Evolutionary conservation across 1,140 invertebrate genomes (phyloP).

Genomic region (Trichonephila clavata): DNA sequence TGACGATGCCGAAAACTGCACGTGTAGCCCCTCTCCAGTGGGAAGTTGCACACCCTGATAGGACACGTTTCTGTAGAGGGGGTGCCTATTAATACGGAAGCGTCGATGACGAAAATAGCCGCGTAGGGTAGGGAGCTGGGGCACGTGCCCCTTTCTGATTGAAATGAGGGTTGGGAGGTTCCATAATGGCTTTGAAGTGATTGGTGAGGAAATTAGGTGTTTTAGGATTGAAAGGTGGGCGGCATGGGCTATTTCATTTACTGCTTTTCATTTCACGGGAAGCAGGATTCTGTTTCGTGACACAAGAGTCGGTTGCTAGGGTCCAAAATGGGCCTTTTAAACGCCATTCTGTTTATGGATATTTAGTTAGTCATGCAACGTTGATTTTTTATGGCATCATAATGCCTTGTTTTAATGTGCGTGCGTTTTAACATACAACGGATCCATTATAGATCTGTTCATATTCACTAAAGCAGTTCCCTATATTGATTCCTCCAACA

Average conservation of each 20-base stretch:
- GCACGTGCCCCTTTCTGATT: slow-evolving; percentile 28
- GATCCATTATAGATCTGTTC: neutral
- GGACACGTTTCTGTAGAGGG: neutral
- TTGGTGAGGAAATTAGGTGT: slow-evolving; percentile 48
- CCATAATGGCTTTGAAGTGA: slow-evolving; percentile 34
- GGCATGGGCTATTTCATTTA: slow-evolving; percentile 6
- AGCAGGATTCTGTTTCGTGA: neutral
- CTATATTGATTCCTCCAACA: no score
- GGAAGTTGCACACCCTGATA: neutral
- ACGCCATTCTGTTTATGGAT: neutral
- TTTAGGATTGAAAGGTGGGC: neutral
- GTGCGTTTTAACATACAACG: no score
- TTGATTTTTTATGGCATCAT: neutral
- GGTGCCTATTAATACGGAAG: slow-evolving; percentile 35
- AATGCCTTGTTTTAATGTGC: neutral
- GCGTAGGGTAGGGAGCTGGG: neutral
- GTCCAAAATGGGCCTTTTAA: neutral
- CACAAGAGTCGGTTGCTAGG: neutral
- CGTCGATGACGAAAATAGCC: slow-evolving; percentile 39
- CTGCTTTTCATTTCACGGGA: neutral
- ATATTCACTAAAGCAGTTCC: no score
- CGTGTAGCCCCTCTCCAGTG: neutral
- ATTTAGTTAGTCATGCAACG: slow-evolving; percentile 15
- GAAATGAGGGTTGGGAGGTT: neutral
- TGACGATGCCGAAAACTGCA: slow-evolving; percentile 21